Percentiles rank a stretch among this genome's conserved stretches.
Evolutionary conservation across 2,113 vertebrate species (phyloP).

Genomic region (Odobenus rosmarus): DNA sequence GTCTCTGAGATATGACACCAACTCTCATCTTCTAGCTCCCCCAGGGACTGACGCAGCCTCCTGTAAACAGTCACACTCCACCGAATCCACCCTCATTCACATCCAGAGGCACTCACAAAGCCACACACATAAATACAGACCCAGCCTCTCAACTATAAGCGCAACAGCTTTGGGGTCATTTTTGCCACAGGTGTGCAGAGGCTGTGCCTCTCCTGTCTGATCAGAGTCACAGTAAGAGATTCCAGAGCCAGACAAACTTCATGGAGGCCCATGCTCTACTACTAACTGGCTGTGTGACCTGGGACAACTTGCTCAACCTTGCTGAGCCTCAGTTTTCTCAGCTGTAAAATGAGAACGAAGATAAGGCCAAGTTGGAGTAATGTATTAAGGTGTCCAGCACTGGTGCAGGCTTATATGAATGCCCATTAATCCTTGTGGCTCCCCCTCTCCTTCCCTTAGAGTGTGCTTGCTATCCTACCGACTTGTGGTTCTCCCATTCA

Average conservation of each 20-base stretch:
- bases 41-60: rapidly evolving
- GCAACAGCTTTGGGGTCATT: neutral
- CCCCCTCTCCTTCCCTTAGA: neutral
- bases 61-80: neutral
- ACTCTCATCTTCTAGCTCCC: neutral
- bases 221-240: neutral
- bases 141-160: too few species aligned
- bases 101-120: neutral
- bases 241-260: neutral
- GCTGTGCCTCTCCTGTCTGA: neutral
- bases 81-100: neutral
- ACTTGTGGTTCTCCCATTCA: too few species aligned
- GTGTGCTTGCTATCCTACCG: neutral
- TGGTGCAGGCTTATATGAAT: neutral
- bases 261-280: rapidly evolving
- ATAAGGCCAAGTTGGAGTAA: rapidly evolving
- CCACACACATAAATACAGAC: neutral
- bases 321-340: neutral
- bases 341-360: neutral
- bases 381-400: neutral
- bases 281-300: neutral
- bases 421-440: neutral
- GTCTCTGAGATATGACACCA: neutral
- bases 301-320: neutral
- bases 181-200: neutral